Evolutionary conservation across 2,113 vertebrate species (phyloP).

Genomic region (rabbit (Oryctolagus cuniculus)): mOryCun1.1 NC_091433.1:116599501-116600000

Average conservation of each 20-base stretch:
- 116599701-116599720: slow-evolving; percentile 2
- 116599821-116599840: background rate
- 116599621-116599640: background rate
- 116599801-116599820: background rate
- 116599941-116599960: too few relatives aligned
- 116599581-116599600: background rate
- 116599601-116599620: background rate
- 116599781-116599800: background rate
- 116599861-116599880: background rate
- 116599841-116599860: background rate
- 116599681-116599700: background rate
- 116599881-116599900: background rate
- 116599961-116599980: too few relatives aligned
- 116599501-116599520: background rate
- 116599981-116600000: too few relatives aligned
- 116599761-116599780: background rate
- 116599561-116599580: background rate
- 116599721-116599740: slow-evolving; percentile 11
- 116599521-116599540: background rate
- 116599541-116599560: background rate
- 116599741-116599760: background rate
- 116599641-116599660: background rate
- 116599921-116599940: too few relatives aligned
- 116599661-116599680: background rate
- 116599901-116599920: background rate